Base-by-base conservation (phyloP, 2,113 vertebrate genomes). In the Danionella cerebrum region DNA sequence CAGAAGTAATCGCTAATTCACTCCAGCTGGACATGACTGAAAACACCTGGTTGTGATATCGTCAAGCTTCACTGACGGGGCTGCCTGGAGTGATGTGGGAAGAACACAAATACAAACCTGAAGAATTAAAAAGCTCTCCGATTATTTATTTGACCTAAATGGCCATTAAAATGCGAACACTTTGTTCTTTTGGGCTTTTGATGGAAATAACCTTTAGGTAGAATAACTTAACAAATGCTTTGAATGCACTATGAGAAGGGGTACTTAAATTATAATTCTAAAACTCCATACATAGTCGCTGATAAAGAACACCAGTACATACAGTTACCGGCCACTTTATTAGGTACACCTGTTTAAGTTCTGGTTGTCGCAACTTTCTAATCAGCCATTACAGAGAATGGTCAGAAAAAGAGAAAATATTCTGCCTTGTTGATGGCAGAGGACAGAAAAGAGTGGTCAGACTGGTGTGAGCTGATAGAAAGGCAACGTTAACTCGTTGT, bases 1-100 rank as follows among this genome's bases (percentile, higher is more conserved):
- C 22, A 19, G 19, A 31, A 63, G 9, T 19, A 19, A 14, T 18
- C 29, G 11, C 21, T 44, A 33, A 29, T 48, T 39, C 52, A 35
- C 31, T 33, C 14, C 52, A 57, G 47, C 70, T 71, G 60, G 54
- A 71, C 29, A 36, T 36, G 65, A 71, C 42, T 67, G 19, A 65
- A 62, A 71, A 52, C 69, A 67, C 74, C 60, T 69, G 69, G 31
- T 31, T 65, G 31, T 13, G 42, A 57, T 45, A 44, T 54, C 27
- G 16, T 14, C 48, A n/a, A 55, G 47, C 16, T 22, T 39, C 47
- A 42, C 22, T 24, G 41, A 55, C 13, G 18, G 2, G 29, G 25
- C 14, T 12, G 38, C 10, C 27, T 33, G 25, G 10, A 42, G 39
- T 42, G 41, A 44, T 44, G 41, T 44, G 41, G 16, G 18, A 44